Conservation (phyloP, 2,797 vertebrate genomes). For the Dryobates pubescens region DNA sequence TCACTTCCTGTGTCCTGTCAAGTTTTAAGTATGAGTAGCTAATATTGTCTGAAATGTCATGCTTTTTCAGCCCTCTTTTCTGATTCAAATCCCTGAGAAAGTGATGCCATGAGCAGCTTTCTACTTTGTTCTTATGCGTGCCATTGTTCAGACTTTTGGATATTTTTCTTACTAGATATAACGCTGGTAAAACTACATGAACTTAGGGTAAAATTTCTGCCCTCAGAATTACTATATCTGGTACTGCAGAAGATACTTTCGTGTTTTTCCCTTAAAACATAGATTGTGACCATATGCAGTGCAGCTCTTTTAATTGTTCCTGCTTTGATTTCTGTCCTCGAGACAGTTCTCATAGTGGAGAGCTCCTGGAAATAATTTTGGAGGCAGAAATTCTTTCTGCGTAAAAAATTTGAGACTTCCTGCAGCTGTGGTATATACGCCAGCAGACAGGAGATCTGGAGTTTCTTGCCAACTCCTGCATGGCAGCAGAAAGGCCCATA, state of each 20-base stretch:
- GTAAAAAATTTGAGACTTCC: constrained; percentile 67
- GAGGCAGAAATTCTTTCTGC: constrained; percentile 63
- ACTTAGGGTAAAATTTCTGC: not conserved
- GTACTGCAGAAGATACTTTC: not conserved
- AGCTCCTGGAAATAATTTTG: constrained; percentile 74
- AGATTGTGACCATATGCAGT: not conserved
- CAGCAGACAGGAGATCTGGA: constrained; percentile 40
- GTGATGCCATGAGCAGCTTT: not conserved
- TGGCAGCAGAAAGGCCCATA: constrained; percentile 21
- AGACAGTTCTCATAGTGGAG: constrained; percentile 53
- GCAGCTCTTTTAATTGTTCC: not conserved
- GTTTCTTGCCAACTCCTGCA: constrained; percentile 22
- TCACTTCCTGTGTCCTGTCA: too few relatives aligned
- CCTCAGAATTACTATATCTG: not conserved
- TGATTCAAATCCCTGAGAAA: not conserved
- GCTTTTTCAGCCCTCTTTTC: not conserved
- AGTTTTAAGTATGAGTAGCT: not conserved
- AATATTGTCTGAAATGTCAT: not conserved
- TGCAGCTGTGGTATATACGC: constrained; percentile 21
- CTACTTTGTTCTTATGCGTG: not conserved
- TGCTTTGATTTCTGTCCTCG: constrained; percentile 59
- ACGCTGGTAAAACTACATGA: not conserved
- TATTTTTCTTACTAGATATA: not conserved
- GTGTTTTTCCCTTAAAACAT: not conserved
- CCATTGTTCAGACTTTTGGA: not conserved